These are phyloP conservation scores for Pangasianodon hypophthalmus DNA, from an alignment of 2,113 vertebrate species.

Conservation along the genomic window DNA sequence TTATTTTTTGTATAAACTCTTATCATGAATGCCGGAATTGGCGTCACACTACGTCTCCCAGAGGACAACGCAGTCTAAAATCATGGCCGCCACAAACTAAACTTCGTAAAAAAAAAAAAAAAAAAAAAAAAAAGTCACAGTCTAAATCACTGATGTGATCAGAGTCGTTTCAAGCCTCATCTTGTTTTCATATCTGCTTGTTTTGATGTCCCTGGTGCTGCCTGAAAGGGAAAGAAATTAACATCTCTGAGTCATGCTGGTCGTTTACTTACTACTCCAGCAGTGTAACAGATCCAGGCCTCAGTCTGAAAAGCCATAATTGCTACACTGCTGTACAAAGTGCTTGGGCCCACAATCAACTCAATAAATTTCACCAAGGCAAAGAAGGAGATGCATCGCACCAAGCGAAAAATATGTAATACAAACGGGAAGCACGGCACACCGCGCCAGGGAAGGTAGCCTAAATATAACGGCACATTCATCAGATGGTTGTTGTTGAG, in stretches of 20 bases:
- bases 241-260: not conserved
- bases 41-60: not conserved
- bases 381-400: not conserved
- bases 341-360: not conserved
- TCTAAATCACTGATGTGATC: not conserved
- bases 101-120: too few relatives aligned
- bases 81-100: too few relatives aligned
- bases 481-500: constrained; percentile 11
- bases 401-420: not conserved
- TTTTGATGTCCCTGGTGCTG: not conserved
- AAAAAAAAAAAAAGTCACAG: too few relatives aligned
- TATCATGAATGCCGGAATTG: too few relatives aligned
- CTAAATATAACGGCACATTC: constrained; percentile 26
- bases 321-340: not conserved
- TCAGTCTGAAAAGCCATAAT: not conserved
- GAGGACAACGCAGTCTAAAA: too few relatives aligned
- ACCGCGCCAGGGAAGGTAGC: not conserved
- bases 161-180: not conserved
- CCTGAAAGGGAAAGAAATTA: not conserved
- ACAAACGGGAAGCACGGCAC: not conserved
- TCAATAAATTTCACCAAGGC: not conserved
- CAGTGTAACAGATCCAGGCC: not conserved
- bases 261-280: not conserved
- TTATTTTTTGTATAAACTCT: too few relatives aligned
- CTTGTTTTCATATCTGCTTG: not conserved